Conservation (phyloP, 2,113 vertebrate species). For the Eurystomus gularis region DNA sequence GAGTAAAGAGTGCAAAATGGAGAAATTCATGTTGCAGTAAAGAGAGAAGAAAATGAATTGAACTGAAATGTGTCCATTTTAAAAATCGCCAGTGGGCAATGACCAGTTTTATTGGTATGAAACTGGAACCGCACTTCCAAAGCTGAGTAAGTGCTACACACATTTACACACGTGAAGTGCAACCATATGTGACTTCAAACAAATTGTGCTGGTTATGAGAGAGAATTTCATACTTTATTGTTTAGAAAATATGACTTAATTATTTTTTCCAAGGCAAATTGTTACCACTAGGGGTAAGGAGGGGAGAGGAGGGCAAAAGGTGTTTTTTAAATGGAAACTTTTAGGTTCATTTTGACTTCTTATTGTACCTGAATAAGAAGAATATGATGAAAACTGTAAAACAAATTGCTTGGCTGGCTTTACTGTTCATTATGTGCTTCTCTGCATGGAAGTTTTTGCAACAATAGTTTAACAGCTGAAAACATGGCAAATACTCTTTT, state of each 20-base stretch:
- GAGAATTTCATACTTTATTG: neutral
- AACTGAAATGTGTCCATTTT: neutral
- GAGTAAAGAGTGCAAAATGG: neutral
- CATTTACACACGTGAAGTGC: neutral
- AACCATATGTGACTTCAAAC: conserved; percentile 39
- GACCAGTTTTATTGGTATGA: conserved; percentile 41
- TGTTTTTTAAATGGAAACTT: neutral
- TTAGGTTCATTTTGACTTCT: neutral
- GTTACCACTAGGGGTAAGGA: neutral
- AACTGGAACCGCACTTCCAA: neutral
- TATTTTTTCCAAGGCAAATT: neutral
- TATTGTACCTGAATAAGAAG: neutral
- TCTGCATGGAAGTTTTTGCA: neutral
- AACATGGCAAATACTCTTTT: neutral
- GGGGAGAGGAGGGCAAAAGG: neutral
- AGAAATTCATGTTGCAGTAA: neutral
- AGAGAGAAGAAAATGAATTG: neutral
- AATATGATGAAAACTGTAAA: neutral
- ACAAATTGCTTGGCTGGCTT: neutral
- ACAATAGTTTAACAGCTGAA: neutral
- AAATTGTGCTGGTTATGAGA: neutral
- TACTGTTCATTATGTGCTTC: neutral
- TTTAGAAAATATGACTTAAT: neutral
- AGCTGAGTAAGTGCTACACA: neutral
- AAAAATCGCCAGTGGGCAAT: conserved; percentile 5